phyloP scores from a whole-genome alignment of 2,113 vertebrate species.

The Poeciliopsis turrubarensis region DNA sequence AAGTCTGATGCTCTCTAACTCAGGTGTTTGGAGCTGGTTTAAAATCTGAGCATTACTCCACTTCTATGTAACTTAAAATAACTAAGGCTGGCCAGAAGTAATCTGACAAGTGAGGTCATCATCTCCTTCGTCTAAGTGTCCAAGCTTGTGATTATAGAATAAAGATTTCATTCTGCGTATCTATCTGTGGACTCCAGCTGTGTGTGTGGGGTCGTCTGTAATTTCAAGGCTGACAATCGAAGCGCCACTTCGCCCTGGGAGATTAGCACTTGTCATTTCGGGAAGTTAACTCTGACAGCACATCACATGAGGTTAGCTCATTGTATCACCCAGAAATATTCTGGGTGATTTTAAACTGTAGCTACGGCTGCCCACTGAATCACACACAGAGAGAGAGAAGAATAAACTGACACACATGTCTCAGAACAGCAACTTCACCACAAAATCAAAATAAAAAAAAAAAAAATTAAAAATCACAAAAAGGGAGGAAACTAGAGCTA shows the following conservation, averaged over 20 bases:
- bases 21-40: constrained; percentile 9
- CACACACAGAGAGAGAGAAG: constrained; percentile 2
- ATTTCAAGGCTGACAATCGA: constrained; percentile 35
- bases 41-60: constrained; percentile 20
- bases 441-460: constrained; percentile 12
- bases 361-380: constrained; percentile 8
- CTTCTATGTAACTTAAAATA: constrained; percentile 45
- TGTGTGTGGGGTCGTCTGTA: constrained; percentile 20
- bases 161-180: constrained; percentile 24
- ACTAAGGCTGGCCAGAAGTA: constrained; percentile 40
- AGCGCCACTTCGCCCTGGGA: constrained; percentile 23
- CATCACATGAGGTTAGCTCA: constrained; percentile 46
- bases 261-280: constrained; percentile 38
- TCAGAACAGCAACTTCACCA: neutral
- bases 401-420: constrained; percentile 5
- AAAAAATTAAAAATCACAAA: constrained; percentile 23
- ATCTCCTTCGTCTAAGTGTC: constrained; percentile 17
- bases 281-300: constrained; percentile 50
- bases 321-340: constrained; percentile 11
- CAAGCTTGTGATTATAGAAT: constrained; percentile 33
- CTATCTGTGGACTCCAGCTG: neutral
- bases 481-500: constrained; percentile 27
- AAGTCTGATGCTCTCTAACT: neutral
- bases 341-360: constrained; percentile 11
- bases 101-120: constrained; percentile 43